Evolutionary conservation across 2,113 vertebrate genomes (phyloP).

Genomic region (Neolamprologus hecqui): DNA sequence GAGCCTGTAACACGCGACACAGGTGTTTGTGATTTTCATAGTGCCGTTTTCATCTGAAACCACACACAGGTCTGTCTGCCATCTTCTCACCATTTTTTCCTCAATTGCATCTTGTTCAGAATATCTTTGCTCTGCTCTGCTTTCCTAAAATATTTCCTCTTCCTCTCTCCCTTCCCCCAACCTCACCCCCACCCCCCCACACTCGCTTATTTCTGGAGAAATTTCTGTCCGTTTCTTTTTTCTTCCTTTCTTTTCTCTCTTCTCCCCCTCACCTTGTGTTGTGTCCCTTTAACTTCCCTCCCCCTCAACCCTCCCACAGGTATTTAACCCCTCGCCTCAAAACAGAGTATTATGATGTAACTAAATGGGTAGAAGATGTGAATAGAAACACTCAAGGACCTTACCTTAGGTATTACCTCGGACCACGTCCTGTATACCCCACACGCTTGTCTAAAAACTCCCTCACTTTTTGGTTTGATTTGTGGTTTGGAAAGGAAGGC

Average conservation of each 20-base stretch:
- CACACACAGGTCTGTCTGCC: conserved; percentile 46
- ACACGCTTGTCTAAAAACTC: conserved; percentile 36
- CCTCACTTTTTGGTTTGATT: conserved; percentile 53
- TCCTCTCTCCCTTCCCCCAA: conserved; percentile 55
- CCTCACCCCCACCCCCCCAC: not conserved
- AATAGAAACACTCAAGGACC: conserved; percentile 99
- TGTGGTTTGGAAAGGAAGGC: conserved; percentile 23
- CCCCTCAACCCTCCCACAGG: conserved; percentile 81
- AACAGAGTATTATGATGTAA: conserved; percentile 99
- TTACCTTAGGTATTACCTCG: conserved; percentile 95
- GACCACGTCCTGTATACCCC: conserved; percentile 71
- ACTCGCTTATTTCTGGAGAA: conserved; percentile 40
- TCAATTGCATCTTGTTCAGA: conserved; percentile 79
- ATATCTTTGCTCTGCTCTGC: conserved; percentile 86
- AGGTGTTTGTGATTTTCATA: conserved; percentile 41
- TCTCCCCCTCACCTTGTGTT: conserved; percentile 78
- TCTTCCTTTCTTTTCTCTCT: conserved; percentile 47
- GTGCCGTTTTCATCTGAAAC: conserved; percentile 44
- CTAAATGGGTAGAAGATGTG: conserved; percentile 99
- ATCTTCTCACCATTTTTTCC: conserved; percentile 50
- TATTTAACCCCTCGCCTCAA: conserved; percentile 99
- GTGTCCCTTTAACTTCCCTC: conserved; percentile 74
- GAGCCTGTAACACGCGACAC: conserved; percentile 24
- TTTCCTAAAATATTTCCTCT: conserved; percentile 89
- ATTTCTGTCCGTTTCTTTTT: conserved; percentile 42